These are phyloP conservation scores for Ammodytes marinus DNA, from an alignment of 2,113 vertebrate genomes.

Conservation along the genomic window DNA sequence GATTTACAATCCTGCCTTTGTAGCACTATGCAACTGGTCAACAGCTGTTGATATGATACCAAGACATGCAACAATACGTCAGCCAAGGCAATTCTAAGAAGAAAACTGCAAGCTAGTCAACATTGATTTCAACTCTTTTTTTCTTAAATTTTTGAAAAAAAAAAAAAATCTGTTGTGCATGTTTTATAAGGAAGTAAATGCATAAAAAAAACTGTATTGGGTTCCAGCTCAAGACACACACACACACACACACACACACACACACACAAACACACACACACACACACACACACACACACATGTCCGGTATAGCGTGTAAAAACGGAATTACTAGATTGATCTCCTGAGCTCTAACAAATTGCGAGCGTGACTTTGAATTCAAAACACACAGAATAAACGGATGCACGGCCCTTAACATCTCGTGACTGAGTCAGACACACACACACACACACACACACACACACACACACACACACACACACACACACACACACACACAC, in stretches of 20 bases:
- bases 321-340: neutral
- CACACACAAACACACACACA: too few species aligned
- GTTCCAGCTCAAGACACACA: too few species aligned
- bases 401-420: slow-evolving; percentile 29
- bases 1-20: neutral
- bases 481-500: too few species aligned
- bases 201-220: neutral
- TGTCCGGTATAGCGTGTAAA: neutral
- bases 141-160: neutral
- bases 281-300: too few species aligned
- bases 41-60: neutral
- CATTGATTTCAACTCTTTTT: neutral
- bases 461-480: too few species aligned
- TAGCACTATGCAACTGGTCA: neutral
- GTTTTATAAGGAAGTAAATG: neutral
- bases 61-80: neutral
- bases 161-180: too few species aligned
- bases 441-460: too few species aligned
- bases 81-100: neutral
- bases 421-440: slow-evolving; percentile 13
- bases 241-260: too few species aligned
- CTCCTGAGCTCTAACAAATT: slow-evolving; percentile 4
- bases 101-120: neutral
- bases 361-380: slow-evolving; percentile 30
- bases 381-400: slow-evolving; percentile 37